phyloP scores from a whole-genome alignment of 2,888 invertebrate species.

The Synergus itoensis region DNA sequence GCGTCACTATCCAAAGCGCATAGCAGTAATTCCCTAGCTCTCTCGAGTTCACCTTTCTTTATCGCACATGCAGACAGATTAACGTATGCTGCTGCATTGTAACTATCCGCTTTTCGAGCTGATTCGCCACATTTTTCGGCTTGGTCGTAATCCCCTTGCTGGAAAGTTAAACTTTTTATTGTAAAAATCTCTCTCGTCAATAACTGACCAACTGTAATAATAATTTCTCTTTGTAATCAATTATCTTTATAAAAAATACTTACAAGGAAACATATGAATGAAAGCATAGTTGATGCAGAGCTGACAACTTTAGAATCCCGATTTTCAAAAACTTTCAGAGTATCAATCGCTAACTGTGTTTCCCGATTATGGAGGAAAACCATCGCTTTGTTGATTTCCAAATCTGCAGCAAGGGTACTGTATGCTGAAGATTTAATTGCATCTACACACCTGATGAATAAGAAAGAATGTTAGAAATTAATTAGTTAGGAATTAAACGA shows the following conservation, averaged over 20 bases:
- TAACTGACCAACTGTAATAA: constrained; percentile 26
- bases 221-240: not conserved
- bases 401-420: constrained; percentile 89
- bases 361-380: constrained; percentile 91
- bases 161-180: constrained; percentile 52
- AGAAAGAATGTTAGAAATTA: not conserved
- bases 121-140: constrained; percentile 88
- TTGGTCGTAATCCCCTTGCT: constrained; percentile 90
- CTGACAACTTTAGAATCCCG: constrained; percentile 91
- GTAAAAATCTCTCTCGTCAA: constrained; percentile 9
- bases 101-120: constrained; percentile 86
- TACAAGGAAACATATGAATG: constrained; percentile 90
- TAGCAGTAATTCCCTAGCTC: constrained; percentile 85
- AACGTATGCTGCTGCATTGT: constrained; percentile 90
- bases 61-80: constrained; percentile 91
- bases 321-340: constrained; percentile 91
- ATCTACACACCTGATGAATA: constrained; percentile 92
- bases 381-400: constrained; percentile 94
- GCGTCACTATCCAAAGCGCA: constrained; percentile 90
- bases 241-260: constrained; percentile 58
- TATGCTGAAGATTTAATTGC: constrained; percentile 94
- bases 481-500: not conserved
- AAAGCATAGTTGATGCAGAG: constrained; percentile 91
- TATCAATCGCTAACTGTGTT: constrained; percentile 88
- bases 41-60: constrained; percentile 84